Evolutionary conservation across 2,888 invertebrate species (phyloP).

Genomic region (Cantharis lateralis): DNA sequence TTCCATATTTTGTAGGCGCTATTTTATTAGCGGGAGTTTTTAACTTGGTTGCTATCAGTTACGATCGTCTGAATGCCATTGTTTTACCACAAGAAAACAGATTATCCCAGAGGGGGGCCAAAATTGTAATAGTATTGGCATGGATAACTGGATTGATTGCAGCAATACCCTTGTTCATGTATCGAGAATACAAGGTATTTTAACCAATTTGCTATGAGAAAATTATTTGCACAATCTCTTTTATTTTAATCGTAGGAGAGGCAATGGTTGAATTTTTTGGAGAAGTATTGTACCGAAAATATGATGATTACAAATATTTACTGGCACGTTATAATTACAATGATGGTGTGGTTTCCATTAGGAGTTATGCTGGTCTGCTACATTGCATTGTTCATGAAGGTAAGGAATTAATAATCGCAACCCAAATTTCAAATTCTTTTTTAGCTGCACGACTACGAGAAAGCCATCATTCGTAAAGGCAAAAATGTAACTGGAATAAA

Average conservation of each 20-base stretch:
- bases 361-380: conserved; percentile 75
- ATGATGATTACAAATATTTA: conserved; percentile 67
- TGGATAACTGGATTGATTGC: conserved; percentile 70
- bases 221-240: too few species aligned
- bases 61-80: conserved; percentile 82
- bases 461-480: conserved; percentile 65
- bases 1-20: conserved; percentile 58
- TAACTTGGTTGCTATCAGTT: conserved; percentile 78
- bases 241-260: conserved; percentile 60
- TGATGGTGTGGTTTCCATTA: conserved; percentile 80
- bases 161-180: conserved; percentile 68
- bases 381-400: conserved; percentile 71
- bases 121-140: conserved; percentile 66
- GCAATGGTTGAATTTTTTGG: conserved; percentile 75
- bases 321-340: conserved; percentile 76
- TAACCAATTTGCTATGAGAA: too few species aligned
- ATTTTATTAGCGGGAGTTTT: conserved; percentile 77
- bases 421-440: conserved; percentile 37
- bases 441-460: conserved; percentile 69
- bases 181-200: conserved; percentile 64
- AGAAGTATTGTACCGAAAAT: conserved; percentile 77
- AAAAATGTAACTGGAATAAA: conserved; percentile 57
- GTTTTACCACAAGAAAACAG: conserved; percentile 73
- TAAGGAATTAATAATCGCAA: conserved; percentile 40
- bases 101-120: conserved; percentile 67